Conservation (phyloP, 2,888 invertebrate genomes). For the Meliscaeva auricollis region DNA sequence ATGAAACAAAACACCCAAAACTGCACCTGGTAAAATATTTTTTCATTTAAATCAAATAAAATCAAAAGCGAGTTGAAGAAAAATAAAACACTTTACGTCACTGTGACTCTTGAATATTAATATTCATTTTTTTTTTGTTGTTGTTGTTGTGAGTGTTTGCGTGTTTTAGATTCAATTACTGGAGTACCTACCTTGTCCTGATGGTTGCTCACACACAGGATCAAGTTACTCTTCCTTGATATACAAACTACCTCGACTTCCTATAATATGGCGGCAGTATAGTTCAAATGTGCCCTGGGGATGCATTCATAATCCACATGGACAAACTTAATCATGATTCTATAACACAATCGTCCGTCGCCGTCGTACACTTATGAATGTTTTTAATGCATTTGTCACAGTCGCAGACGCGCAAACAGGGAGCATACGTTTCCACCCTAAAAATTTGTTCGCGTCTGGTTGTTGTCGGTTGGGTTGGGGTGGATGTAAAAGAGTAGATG, state of each 20-base stretch:
- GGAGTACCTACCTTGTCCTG: slow-evolving; percentile 42
- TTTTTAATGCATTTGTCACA: slow-evolving; percentile 72
- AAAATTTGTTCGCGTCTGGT: slow-evolving; percentile 25
- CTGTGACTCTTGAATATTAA: slow-evolving; percentile 64
- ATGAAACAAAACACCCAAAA: slow-evolving; percentile 49
- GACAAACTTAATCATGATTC: slow-evolving; percentile 73
- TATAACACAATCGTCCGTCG: slow-evolving; percentile 67
- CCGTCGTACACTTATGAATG: slow-evolving; percentile 61
- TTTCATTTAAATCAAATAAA: slow-evolving; percentile 40
- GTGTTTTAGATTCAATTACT: slow-evolving; percentile 64
- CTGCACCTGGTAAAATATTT: slow-evolving; percentile 68
- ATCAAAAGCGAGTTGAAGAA: neutral
- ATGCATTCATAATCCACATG: slow-evolving; percentile 74
- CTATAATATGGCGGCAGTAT: neutral
- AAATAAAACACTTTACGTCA: slow-evolving; percentile 32
- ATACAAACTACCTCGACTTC: neutral
- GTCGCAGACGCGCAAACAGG: slow-evolving; percentile 51
- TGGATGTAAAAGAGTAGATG: slow-evolving; percentile 41
- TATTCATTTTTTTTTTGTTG: slow-evolving; percentile 50
- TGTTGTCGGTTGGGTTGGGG: slow-evolving; percentile 35
- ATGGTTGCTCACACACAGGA: neutral
- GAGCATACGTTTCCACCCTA: slow-evolving; percentile 68
- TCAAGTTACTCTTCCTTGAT: slow-evolving; percentile 31
- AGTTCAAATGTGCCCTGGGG: slow-evolving; percentile 62
- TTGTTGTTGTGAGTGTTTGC: slow-evolving; percentile 49